phyloP scores from a whole-genome alignment of 1,140 invertebrate genomes.

The Arion vulgaris region DNA sequence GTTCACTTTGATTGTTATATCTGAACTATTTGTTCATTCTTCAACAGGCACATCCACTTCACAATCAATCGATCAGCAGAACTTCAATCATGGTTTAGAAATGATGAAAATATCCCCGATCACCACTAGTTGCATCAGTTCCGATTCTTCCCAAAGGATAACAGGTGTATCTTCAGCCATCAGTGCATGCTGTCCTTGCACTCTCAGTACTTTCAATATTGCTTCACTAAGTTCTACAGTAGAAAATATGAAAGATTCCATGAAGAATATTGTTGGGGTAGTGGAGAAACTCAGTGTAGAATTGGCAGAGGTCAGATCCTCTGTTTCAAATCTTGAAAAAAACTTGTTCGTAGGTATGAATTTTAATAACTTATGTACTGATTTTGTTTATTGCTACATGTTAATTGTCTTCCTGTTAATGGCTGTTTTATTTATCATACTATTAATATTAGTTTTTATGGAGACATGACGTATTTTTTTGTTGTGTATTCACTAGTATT shows the following conservation, averaged over 20 bases:
- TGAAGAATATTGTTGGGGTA: not conserved
- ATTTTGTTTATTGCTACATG: too few species aligned
- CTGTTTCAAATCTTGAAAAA: conserved; percentile 1
- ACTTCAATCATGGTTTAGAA: not conserved
- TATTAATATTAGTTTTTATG: too few species aligned
- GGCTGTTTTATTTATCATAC: too few species aligned
- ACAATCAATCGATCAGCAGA: not conserved
- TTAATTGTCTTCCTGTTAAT: too few species aligned
- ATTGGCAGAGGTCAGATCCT: conserved; percentile 11
- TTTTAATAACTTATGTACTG: not conserved
- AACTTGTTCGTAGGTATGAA: not conserved
- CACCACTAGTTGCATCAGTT: not conserved
- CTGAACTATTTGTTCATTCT: too few species aligned
- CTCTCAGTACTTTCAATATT: not conserved
- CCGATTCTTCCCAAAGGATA: not conserved
- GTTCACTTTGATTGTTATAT: not conserved
- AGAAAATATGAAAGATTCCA: not conserved
- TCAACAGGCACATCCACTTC: not conserved
- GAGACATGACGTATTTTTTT: too few species aligned
- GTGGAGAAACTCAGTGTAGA: not conserved
- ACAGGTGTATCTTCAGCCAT: not conserved
- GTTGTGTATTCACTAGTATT: too few species aligned
- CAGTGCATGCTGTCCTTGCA: not conserved
- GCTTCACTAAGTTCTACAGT: not conserved
- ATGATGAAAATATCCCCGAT: not conserved